Base-by-base conservation (phyloP, 2,888 invertebrate species). In the Caenorhabditis sinica region DNA sequence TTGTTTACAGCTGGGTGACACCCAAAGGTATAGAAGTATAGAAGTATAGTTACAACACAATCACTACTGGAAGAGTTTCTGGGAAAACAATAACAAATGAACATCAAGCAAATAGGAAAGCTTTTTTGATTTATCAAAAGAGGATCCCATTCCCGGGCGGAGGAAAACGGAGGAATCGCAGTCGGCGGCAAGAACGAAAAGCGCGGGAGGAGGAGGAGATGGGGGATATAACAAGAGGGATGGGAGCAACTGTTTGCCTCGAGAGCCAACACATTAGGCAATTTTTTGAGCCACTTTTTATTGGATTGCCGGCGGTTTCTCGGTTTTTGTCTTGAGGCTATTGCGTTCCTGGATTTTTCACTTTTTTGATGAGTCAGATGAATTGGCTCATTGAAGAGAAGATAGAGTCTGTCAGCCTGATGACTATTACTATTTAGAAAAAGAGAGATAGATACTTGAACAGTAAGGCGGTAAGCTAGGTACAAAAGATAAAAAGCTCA, bases 221-320 rank as follows among this genome's bases (percentile, higher is more conserved):
- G 58, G 68, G 66, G 28, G 56, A 56, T 56, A 69, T 56, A 69
- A 56, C 56, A 56, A 69, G 69, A 36, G 56, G 25, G 36, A 68
- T 40, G 58, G 49, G 56, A 80, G 80, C 80, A 80, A 80, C 80
- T 80, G 80, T 80, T 80, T 80, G 72, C 66, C 13, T 72, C 72
- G 80, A 72, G 80, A 80, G 72, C 72, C 80, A 80, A 72, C 72
- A 80, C 80, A 80, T 80, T 80, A 80, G 80, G 80, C 80, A 80
- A 80, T 80, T 80, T 77, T 76, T 80, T 36, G 49, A 58, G 49
- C 8, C 72, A 79, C 79, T 72, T 79, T 79, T 71, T 79, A 72
- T 79, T 79, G 65, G 63, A 79, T 77, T 69, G 77, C 58, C 66
- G 69, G 60, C 69, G 77, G 61, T 77, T 69, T 76, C 49, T 43